Base-by-base conservation (phyloP, 92 coral and sea anemone species). In the Hydrozoanthus gracilis region DNA sequence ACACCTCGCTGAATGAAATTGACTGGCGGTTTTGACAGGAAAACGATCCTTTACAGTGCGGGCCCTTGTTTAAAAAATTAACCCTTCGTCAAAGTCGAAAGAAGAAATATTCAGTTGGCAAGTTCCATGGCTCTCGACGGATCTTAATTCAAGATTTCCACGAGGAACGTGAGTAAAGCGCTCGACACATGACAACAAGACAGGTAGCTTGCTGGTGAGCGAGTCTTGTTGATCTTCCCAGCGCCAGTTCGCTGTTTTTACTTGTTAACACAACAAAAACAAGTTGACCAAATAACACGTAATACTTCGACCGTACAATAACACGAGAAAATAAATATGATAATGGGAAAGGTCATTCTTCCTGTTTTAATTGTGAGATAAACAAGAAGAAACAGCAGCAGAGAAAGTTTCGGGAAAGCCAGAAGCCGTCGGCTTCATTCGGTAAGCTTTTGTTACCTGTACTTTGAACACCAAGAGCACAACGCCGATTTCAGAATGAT, bases 241-340 rank as follows among this genome's bases (percentile, higher is more conserved):
- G 85, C 85, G 46, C 58, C 66, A 45, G 82, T 47, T 17, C 74
- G 60, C 11, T 44, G 14, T 80, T 80, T 18, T 67, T 65, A 80
- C 74, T 80, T 27, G 85, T 20, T 20, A 47, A 5, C 20, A 7
- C 7, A 80, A 80, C 16, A 16, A 14, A 80, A 80, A 51, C 85
- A 80, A 65, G 85, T 65, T 80, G 85, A 65, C 85, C 16, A 80
- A 79, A 65, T 67, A 65, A 65, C 85, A 80, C 85, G 85, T 80
- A 80, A 80, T 80, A 15, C 15, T 67, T 48, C 47, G 18, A 46
- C 74, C 73, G 73, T 48, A 80, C 61, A 80, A 18, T 65, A 80
- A 66, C 85, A 80, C 12, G 7, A 27, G 10, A 0, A 9, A 13
- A 64, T 47, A 80, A n/a, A 14, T 49, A 66, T 11, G 74, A 27